These are phyloP conservation scores for Sinosuthora webbiana DNA, from an alignment of 2,113 vertebrate species.

Conservation along the genomic window DNA sequence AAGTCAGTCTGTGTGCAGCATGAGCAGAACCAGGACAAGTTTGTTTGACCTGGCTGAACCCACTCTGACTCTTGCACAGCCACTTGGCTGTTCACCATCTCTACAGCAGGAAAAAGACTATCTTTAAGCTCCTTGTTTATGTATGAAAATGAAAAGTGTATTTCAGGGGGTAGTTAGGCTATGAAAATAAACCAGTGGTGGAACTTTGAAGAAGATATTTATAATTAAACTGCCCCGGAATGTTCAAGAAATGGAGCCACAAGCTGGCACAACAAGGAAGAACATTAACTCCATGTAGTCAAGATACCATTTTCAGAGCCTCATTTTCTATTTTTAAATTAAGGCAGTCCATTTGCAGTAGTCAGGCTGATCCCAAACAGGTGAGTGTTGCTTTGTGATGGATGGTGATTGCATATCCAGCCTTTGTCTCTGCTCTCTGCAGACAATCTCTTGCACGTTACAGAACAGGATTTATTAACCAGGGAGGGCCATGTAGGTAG, in stretches of 20 bases:
- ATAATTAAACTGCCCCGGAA: neutral
- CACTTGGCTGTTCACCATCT: neutral
- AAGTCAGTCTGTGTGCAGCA: neutral
- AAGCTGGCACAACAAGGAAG: neutral
- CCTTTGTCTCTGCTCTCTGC: neutral
- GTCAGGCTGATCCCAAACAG: neutral
- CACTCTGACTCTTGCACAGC: neutral
- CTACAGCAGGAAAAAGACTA: neutral
- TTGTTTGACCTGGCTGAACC: neutral
- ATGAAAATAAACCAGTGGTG: neutral
- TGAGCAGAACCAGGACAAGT: neutral
- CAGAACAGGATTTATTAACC: constrained; percentile 9
- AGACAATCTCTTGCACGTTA: neutral
- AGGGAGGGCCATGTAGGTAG: neutral
- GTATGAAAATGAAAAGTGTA: neutral
- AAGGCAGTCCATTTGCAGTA: neutral
- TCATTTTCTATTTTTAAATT: constrained; percentile 2
- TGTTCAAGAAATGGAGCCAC: neutral
- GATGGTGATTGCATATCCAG: neutral
- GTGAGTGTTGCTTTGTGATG: neutral
- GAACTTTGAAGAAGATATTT: neutral
- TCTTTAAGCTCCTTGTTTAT: neutral
- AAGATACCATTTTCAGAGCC: neutral
- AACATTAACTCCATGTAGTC: neutral
- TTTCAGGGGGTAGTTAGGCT: neutral